phyloP scores from a whole-genome alignment of 2,797 vertebrate genomes.

The Dromococcyx pavoninus region DNA sequence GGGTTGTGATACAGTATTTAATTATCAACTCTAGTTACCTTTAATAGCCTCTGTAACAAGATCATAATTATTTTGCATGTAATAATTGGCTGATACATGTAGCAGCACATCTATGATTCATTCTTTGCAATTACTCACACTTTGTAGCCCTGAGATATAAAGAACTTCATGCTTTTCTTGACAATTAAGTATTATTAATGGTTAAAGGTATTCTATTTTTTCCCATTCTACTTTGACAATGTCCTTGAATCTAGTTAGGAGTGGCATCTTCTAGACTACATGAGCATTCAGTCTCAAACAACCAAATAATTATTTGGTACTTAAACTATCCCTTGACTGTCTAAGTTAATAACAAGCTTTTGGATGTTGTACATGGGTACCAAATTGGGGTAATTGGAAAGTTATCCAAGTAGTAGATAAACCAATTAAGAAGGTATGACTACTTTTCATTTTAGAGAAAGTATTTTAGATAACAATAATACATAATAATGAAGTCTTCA shows the following conservation, averaged over 20 bases:
- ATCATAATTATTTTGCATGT: slow-evolving; percentile 68
- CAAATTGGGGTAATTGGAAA: not conserved
- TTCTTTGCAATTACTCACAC: not conserved
- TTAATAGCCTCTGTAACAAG: slow-evolving; percentile 71
- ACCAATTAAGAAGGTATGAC: not conserved
- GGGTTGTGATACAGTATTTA: slow-evolving; percentile 67
- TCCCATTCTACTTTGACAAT: not conserved
- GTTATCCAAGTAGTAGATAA: not conserved
- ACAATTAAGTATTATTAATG: not conserved
- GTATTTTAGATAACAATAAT: not conserved
- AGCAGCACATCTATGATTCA: slow-evolving; percentile 60
- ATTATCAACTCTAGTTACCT: slow-evolving; percentile 69
- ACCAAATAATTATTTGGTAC: not conserved
- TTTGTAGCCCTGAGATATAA: slow-evolving; percentile 9
- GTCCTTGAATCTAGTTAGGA: not conserved
- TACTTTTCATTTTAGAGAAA: not conserved
- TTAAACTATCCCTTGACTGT: not conserved
- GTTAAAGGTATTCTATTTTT: not conserved
- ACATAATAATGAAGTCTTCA: not conserved
- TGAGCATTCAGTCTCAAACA: not conserved
- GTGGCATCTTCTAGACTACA: not conserved
- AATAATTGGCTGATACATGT: slow-evolving; percentile 66
- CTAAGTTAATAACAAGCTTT: not conserved
- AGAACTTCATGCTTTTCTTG: not conserved
- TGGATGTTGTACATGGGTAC: not conserved